Base-by-base conservation (phyloP, 1,140 invertebrate species). In the Tetragonula clypearis region DNA sequence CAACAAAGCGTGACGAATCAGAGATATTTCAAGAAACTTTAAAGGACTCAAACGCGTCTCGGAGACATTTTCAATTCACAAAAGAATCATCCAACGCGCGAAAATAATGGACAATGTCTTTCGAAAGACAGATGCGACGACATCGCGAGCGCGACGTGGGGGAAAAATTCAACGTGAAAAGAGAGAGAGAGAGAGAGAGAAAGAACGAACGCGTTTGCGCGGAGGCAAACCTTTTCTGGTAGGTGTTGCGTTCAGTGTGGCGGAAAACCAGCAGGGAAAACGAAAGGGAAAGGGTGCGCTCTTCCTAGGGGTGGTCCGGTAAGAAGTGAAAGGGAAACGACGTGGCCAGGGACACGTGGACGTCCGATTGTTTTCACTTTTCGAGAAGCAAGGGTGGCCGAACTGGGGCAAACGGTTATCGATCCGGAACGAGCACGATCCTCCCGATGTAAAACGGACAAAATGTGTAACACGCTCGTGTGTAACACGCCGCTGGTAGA, bases 301-400 rank as follows among this genome's bases (percentile, higher is more conserved):
- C 58, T 79, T 72, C 26, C 82, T 73, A 72, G 58, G 82, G 82
- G 68, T 84, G 30, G 82, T 84, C 66, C 49, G 56, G 56, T 60
- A 79, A 79, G 82, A 84, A 84, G 82, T 79, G 82, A 84, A 84
- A 84, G 82, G 82, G 82, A 84, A 84, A 79, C 82, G 49, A 72
- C 68, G 82, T 79, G 82, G 56, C 82, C 82, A 84, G 53, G 82
- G 82, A 79, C 82, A 79, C 68, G 56, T 79, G 56, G 82, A 72
- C 82, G 65, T 84, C 82, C 77, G 82, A 84, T 79, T 84, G 82
- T 84, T 84, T 84, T 84, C 82, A 84, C 82, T 84, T 84, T 84
- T 84, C 82, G 82, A 84, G 82, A 79, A 62, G 77, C 82, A 84
- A 72, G 82, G 82, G 82, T 79, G 82, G 26, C 82, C 68, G 82